These are phyloP conservation scores for Babylonia areolata DNA, from an alignment of 1,140 invertebrate genomes.

Conservation along the genomic window DNA sequence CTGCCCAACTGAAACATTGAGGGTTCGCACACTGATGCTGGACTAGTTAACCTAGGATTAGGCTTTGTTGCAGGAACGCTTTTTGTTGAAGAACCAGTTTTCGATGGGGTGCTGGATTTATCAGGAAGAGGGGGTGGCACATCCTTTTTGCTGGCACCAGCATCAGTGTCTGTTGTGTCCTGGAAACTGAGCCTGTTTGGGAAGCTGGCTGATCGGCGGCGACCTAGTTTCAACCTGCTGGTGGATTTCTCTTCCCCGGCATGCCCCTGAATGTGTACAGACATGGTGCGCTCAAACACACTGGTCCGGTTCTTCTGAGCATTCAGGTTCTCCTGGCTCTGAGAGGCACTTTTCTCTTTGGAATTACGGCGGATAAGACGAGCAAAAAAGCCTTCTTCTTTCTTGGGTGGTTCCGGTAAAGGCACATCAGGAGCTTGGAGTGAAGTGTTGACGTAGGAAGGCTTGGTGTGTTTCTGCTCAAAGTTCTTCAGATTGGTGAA, in stretches of 20 bases:
- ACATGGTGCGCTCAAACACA: slow-evolving; percentile 51
- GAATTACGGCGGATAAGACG: slow-evolving; percentile 69
- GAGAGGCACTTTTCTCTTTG: slow-evolving; percentile 61
- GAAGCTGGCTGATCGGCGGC: slow-evolving; percentile 68
- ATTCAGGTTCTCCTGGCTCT: slow-evolving; percentile 66
- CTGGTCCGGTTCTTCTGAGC: slow-evolving; percentile 43
- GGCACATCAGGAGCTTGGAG: slow-evolving; percentile 26
- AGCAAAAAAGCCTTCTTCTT: slow-evolving; percentile 63
- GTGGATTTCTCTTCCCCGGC: slow-evolving; percentile 36
- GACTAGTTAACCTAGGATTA: not conserved
- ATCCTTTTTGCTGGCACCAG: not conserved
- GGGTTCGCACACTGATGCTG: not conserved
- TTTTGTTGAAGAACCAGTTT: not conserved
- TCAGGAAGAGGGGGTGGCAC: slow-evolving; percentile 25
- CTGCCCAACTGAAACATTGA: not conserved
- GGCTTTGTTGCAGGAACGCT: not conserved
- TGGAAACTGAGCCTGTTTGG: slow-evolving; percentile 67
- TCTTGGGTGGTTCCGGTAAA: slow-evolving; percentile 42
- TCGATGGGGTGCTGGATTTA: not conserved
- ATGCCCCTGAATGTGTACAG: slow-evolving; percentile 43
- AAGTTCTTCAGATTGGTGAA: slow-evolving; percentile 63
- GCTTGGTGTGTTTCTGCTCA: slow-evolving; percentile 49
- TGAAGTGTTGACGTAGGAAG: slow-evolving; percentile 43
- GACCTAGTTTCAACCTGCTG: slow-evolving; percentile 45
- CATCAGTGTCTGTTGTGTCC: slow-evolving; percentile 34